phyloP scores from a whole-genome alignment of 2,888 invertebrate species.

The Merodon equestris region DNA sequence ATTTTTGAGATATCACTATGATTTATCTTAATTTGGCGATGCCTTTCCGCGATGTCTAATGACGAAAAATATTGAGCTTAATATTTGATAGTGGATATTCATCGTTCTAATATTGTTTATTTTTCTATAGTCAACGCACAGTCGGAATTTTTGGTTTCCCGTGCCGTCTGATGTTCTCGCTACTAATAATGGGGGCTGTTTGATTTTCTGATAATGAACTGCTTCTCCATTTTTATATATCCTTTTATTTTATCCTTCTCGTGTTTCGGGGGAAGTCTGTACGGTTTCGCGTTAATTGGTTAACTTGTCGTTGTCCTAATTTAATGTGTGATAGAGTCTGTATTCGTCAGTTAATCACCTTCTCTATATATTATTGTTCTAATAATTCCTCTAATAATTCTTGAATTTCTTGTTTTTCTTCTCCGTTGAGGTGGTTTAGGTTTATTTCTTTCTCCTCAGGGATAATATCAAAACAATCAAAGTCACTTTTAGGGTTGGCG shows the following conservation, averaged over 20 bases:
- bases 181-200: neutral
- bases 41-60: neutral
- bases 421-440: neutral
- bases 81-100: neutral
- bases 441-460: no score
- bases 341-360: no score
- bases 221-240: neutral
- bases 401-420: no score
- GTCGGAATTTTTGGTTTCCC: neutral
- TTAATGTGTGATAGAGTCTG: neutral
- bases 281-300: neutral
- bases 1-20: neutral
- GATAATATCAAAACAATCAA: neutral
- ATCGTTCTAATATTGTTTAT: neutral
- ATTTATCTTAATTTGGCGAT: conserved; percentile 5
- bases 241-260: neutral
- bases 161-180: neutral
- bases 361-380: neutral
- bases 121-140: neutral
- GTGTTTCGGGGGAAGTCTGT: neutral
- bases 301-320: neutral
- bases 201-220: neutral
- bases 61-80: neutral
- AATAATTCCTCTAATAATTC: neutral
- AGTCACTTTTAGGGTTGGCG: neutral